Evolutionary conservation across 1,140 invertebrate species (phyloP).

Genomic region (Drosophila kurseongensis): DNA sequence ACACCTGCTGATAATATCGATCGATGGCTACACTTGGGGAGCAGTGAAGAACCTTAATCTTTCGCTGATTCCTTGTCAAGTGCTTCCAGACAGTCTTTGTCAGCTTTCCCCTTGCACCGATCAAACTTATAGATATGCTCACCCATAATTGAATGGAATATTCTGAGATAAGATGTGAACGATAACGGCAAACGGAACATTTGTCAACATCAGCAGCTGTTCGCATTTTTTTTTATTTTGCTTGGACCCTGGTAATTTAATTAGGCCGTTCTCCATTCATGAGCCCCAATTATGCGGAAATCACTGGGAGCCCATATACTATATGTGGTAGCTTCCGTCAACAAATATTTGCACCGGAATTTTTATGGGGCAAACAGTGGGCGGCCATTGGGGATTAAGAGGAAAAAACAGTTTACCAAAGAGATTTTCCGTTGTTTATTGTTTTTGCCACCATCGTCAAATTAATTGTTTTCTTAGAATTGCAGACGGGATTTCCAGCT

Average conservation of each 20-base stretch:
- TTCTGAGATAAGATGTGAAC: constrained; percentile 71
- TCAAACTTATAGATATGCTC: constrained; percentile 29
- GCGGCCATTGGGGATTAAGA: constrained; percentile 40
- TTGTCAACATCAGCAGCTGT: constrained; percentile 63
- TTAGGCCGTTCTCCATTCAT: constrained; percentile 53
- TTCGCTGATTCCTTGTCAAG: constrained; percentile 25
- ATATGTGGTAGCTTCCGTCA: constrained; percentile 54
- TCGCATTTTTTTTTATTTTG: constrained; percentile 15
- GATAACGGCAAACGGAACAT: constrained; percentile 50
- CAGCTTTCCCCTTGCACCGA: neutral
- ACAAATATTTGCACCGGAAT: constrained; percentile 61
- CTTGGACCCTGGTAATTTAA: constrained; percentile 56
- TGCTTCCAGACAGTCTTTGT: constrained; percentile 8
- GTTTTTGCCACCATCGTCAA: constrained; percentile 39
- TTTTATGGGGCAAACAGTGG: constrained; percentile 59
- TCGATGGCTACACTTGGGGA: constrained; percentile 12
- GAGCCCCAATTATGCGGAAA: constrained; percentile 56
- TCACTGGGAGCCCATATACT: constrained; percentile 26
- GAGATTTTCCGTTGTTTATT: constrained; percentile 50
- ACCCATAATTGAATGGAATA: constrained; percentile 32
- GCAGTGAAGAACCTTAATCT: constrained; percentile 18
- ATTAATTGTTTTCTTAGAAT: constrained; percentile 47
- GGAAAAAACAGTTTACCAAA: constrained; percentile 74
- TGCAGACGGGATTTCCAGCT: constrained; percentile 25
- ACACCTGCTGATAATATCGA: constrained; percentile 27